Base-by-base conservation (phyloP, 2,113 vertebrate species). In the Scomber scombrus region DNA sequence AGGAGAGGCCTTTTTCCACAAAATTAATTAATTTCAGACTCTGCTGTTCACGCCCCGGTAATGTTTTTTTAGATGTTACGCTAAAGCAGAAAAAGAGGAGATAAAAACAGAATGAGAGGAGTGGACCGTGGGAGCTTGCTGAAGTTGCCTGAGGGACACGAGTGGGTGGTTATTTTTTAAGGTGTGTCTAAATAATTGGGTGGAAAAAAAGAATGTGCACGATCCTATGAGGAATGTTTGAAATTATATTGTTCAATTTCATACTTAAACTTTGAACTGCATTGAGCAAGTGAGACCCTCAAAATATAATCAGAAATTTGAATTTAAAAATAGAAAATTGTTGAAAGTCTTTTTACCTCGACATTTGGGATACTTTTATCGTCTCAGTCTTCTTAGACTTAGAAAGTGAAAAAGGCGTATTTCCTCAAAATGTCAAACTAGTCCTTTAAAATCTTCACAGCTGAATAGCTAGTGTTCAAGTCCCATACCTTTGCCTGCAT, bases 151-250 rank as follows among this genome's bases (percentile, higher is more conserved):
- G 1, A 19, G 11, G 58, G 69, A 51, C 14, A 0, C 5, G 55
- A 51, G 61, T 66, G 82, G 78, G 74, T 56, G 73, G 54, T 67
- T 18, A 66, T 73, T 75, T 47, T 71, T 21, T 2, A 83, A 83
- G 88, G 83, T 81, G 86, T 87, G 86, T 85, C 82, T 15, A 3
- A 55, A 85, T 64, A 70, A 7, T 34, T 15, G 62, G 16, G 19
- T 3, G 29, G 43, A 65, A 15, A 10, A 14, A 52, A 62, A 52
- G 40, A 57, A 26, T 26, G 23, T 34, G 40, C 12, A 13, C 13
- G 64, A 8, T 51, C 31, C 45, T 34, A 1, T 18, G 29, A 60
- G 18, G 40, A 75, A 54, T 51, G 19, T 5, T 62, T 2, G 23
- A 26, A 26, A 26, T 26, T 2, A 26, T 26, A 26, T 26, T 26